Base-by-base conservation (phyloP, 2,888 invertebrate genomes). In the Agriopis aurantiaria region DNA sequence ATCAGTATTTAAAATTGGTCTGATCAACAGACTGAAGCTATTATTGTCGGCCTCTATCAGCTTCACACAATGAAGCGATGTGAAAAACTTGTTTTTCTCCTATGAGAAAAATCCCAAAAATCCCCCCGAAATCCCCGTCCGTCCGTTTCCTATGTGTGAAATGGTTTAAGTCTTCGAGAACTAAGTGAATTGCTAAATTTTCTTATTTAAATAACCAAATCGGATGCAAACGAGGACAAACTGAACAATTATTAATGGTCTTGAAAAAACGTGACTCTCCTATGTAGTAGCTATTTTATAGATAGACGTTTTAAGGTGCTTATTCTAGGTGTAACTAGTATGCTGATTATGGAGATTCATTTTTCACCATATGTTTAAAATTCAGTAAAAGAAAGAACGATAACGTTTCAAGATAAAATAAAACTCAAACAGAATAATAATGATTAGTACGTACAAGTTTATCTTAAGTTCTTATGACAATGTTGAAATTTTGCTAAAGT, bases 31-130 rank as follows among this genome's bases (percentile, higher is more conserved):
- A 33, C 3, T 33, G 33, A 5, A 33, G 3, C 5, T 33, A 33
- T 33, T 33, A 33, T 33, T 33, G 33, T 33, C 33, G 33, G 33
- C 33, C 4, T 23, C 33, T 33, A 33, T 33, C n/a, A 55, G 40
- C n/a, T 55, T 55, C 55, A 40, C 40, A 17, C 17, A 43, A 57
- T 10, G 10, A 1, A 7, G 43, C 43, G 17, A 8, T 0, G 43
- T 14, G 40, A 33, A 49, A 60, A 60, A 49, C 49, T 49, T 49
- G 60, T 49, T 60, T 48, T 60, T 41, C 49, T 10, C n/a, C n/a
- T n/a, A n/a, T n/a, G n/a, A n/a, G n/a, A n/a, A n/a, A n/a, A n/a
- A n/a, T n/a, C n/a, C n/a, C n/a, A n/a, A n/a, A n/a, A n/a, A n/a
- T n/a, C n/a, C n/a, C n/a, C n/a, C n/a, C n/a, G n/a, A n/a, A n/a